Evolutionary conservation across 1,140 invertebrate genomes (phyloP), one percentile per base, ranked within the genome.

Genomic region (Caenorhabditis tropicalis): DNA sequence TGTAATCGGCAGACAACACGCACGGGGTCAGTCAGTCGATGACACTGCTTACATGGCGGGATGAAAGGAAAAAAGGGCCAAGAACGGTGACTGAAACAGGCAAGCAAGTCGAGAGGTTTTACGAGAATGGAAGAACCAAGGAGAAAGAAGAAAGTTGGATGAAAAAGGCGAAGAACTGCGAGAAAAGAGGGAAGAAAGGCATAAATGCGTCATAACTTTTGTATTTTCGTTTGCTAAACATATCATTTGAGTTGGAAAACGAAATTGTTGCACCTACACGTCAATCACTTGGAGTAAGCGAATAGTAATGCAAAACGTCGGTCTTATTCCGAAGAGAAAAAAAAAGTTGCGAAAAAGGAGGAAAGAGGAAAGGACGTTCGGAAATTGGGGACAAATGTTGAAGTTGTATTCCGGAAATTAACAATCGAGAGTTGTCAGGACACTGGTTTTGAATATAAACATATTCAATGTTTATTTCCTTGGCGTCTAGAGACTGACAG

Each of bases 1-100:
- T 74, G 65, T 74, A 74, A 74, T 74, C 36, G 65, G 19, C 36
- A 74, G 65, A 74, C 65, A 65, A 65, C 31, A 74, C 36, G 36
- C 65, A 74, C 65, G 65, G 65, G 65, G 65, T 74, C 65, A 74
- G 65, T 74, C 65, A 74, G 33, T 74, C 65, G n/a, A 65, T 65
- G 58, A 65, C 58, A 74, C 65, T 46, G 65, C 33, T 74, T 74
- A 74, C 65, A 43, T 74, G 65, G 65, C 65, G 65, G 36, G n/a
- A 39, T 43, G 65, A 43, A 74, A 43, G 36, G 29, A 65, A 65
- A 36, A 36, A 33, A n/a, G n/a, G n/a, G 29, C 5, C 19, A 74
- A 74, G 43, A 65, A 43, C 19, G 29, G 36, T 43, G 36, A 74
- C 65, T 46, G 36, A 74, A 27, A 74, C n/a, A 74, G 10, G 7